Evolutionary conservation across 2,888 invertebrate species (phyloP).

Genomic region (Chaitophorus viminalis): DNA sequence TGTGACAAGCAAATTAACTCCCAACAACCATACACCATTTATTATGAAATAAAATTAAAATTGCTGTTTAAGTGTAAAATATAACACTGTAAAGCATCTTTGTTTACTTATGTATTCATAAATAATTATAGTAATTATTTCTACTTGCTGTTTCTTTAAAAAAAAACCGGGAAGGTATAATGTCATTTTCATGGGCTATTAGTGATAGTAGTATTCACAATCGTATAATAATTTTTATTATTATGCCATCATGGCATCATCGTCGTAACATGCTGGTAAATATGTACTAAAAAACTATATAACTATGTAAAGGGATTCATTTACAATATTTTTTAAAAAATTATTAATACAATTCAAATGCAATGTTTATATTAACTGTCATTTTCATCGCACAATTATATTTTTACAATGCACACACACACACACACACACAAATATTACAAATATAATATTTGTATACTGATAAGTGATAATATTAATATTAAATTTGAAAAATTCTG

Average conservation of each 20-base stretch:
- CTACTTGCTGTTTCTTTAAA: not conserved
- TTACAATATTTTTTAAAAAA: not conserved
- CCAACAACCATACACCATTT: not conserved
- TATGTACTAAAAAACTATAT: not conserved
- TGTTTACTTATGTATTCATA: not conserved
- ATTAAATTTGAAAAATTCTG: too few relatives aligned
- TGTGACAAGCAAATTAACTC: not conserved
- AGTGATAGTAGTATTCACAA: slow-evolving; percentile 6
- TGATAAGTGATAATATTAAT: too few relatives aligned
- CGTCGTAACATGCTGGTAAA: not conserved
- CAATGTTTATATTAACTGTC: not conserved
- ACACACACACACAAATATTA: too few relatives aligned
- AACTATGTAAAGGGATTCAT: not conserved
- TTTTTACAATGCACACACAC: too few relatives aligned
- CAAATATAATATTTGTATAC: too few relatives aligned
- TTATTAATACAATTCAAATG: not conserved
- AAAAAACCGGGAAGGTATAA: not conserved
- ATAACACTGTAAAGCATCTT: not conserved
- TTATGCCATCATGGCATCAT: not conserved
- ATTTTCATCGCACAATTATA: not conserved
- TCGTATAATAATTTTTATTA: not conserved
- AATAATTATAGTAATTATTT: not conserved
- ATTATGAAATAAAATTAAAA: not conserved
- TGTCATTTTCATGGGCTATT: not conserved
- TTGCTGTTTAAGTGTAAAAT: not conserved